These are phyloP conservation scores for Pogonomyrmex barbatus DNA, from an alignment of 1,140 invertebrate species.

Conservation along the genomic window DNA sequence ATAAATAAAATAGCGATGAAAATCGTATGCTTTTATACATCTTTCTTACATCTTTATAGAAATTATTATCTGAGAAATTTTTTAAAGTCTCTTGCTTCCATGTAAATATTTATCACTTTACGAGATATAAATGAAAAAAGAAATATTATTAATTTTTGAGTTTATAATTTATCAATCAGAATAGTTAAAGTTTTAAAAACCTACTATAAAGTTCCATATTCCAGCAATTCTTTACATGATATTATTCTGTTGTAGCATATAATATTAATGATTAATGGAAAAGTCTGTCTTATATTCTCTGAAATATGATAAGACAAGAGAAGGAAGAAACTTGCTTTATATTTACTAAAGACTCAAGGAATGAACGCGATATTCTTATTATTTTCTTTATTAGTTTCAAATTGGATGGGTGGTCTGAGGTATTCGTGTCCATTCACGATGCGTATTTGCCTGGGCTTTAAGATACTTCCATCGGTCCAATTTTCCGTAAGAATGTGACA, in stretches of 20 bases:
- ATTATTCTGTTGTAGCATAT: not conserved
- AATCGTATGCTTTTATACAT: not conserved
- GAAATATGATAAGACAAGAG: not conserved
- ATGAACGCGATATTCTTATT: constrained; percentile 1
- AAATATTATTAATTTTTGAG: not conserved
- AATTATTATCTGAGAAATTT: not conserved
- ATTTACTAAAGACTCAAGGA: not conserved
- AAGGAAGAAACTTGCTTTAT: not conserved
- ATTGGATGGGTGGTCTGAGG: constrained; percentile 71
- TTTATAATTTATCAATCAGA: not conserved
- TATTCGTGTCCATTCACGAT: constrained; percentile 66
- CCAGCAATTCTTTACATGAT: not conserved
- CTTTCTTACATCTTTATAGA: not conserved
- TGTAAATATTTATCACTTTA: not conserved
- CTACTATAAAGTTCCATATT: not conserved
- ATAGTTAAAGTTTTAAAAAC: not conserved
- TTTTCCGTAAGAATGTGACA: constrained; percentile 79
- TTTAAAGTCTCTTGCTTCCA: not conserved
- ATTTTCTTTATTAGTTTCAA: constrained; percentile 49
- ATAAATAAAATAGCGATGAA: not conserved
- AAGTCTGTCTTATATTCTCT: constrained; percentile 16
- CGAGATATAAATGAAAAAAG: not conserved
- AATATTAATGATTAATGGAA: constrained; percentile 41
- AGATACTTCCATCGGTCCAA: constrained; percentile 73
- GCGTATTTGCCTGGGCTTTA: constrained; percentile 74